Conservation (phyloP, 2,888 invertebrate genomes). For the Melipona beecheii region DNA sequence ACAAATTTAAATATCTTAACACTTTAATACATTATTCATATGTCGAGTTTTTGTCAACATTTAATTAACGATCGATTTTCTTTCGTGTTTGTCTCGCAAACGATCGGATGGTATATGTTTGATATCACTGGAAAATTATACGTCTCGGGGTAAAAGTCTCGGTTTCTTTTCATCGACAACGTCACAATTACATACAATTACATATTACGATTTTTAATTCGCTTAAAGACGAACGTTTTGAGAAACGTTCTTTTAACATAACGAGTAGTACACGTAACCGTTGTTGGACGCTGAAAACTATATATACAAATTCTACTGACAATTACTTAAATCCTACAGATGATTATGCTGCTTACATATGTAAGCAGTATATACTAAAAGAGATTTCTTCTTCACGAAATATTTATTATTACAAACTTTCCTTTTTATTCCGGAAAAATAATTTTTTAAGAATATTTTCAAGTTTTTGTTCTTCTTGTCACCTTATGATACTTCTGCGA, state of each 20-base stretch:
- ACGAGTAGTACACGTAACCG: slow-evolving; percentile 13
- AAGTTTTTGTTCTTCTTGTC: not conserved
- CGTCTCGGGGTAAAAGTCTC: not conserved
- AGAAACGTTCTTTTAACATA: not conserved
- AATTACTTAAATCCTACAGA: slow-evolving; percentile 10
- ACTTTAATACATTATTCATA: not conserved
- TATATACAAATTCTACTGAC: slow-evolving; percentile 52
- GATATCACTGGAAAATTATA: slow-evolving; percentile 14
- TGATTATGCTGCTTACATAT: slow-evolving; percentile 25
- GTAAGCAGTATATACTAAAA: too few species aligned
- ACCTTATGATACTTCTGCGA: slow-evolving; percentile 16
- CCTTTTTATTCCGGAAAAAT: not conserved
- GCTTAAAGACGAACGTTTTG: slow-evolving; percentile 17
- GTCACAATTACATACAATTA: slow-evolving; percentile 36
- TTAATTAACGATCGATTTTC: not conserved
- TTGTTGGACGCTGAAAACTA: slow-evolving; percentile 12
- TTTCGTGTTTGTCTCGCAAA: not conserved
- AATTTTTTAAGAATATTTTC: not conserved
- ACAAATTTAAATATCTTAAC: not conserved
- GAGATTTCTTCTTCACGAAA: slow-evolving; percentile 6
- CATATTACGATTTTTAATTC: slow-evolving; percentile 25
- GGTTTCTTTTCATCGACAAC: not conserved
- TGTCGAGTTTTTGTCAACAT: not conserved
- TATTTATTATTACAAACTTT: not conserved
- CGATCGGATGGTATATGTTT: not conserved